Conservation (phyloP, 1,140 invertebrate species). For the Brachionus plicatilis region DNA sequence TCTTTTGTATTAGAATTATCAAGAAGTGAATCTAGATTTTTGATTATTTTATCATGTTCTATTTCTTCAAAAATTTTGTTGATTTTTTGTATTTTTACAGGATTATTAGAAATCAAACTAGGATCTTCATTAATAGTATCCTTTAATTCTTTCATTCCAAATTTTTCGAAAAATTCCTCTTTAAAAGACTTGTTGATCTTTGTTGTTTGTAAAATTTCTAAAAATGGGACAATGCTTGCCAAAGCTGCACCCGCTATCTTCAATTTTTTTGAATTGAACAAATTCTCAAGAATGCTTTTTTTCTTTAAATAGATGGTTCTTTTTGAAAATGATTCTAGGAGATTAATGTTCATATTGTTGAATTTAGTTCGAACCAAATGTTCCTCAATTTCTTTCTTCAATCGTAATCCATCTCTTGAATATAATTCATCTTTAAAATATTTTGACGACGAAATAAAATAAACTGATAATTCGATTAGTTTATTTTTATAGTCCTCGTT, state of each 20-base stretch:
- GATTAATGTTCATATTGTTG: not conserved
- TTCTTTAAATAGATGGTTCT: slow-evolving; percentile 2
- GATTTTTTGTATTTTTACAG: not conserved
- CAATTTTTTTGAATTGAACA: not conserved
- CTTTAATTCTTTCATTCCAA: not conserved
- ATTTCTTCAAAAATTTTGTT: not conserved
- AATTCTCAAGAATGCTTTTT: not conserved
- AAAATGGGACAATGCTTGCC: not conserved
- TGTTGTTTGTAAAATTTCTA: not conserved
- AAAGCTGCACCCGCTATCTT: not conserved
- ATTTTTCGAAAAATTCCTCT: not conserved
- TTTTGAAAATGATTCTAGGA: not conserved
- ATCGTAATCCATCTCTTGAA: not conserved
- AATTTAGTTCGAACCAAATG: not conserved
- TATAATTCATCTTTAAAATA: not conserved
- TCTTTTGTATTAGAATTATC: not conserved
- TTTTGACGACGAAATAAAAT: not conserved
- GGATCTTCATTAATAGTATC: not conserved
- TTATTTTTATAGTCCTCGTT: not conserved
- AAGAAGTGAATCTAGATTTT: not conserved
- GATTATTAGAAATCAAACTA: not conserved
- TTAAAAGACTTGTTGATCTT: not conserved
- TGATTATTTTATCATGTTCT: not conserved
- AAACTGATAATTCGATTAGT: not conserved
- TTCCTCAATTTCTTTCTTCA: not conserved